Evolutionary conservation across 2,797 vertebrate species (phyloP), one percentile per base, ranked within the genome.

Genomic region (Perodicticus potto): DNA sequence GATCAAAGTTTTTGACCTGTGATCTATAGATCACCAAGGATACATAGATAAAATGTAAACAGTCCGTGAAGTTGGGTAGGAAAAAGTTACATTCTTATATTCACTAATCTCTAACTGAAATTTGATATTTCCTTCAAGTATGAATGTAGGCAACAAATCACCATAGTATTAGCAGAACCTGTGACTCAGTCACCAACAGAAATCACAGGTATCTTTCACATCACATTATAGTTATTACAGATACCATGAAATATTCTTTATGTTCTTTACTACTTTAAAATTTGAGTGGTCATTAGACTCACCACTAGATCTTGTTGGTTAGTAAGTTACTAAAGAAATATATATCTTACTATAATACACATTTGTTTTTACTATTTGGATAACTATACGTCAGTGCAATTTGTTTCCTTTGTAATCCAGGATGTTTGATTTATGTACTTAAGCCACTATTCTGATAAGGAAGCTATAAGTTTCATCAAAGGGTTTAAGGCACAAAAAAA

Each of bases 71-170:
- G n/a, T 89, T 91, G n/a, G 72, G 63, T 86, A 27, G 10, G 27
- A 29, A 92, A 95, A 95, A 91, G 84, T 59, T 69, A 77, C 8
- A 85, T 80, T 25, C 20, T 77, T 61, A 85, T 29, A 13, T 90
- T 94, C 23, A 96, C n/a, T 88, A 67, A 82, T 90, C 25, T 93
- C 16, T 94, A 94, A 63, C 17, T 92, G 27, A 96, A 95, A 90
- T 88, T 73, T 59, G 88, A 14, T 61, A 65, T 40, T 76, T 93
- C 40, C 57, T 76, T 94, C 57, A 67, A 90, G 85, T 85, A 59
- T 34, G 40, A 87, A 69, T 94, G 55, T 43, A 93, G 37, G n/a
- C 45, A 93, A 82, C 17, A 86, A 89, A 85, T 45, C 63, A 93
- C 55, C 93, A 76, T 37, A 89, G 20, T 49, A 63, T 78, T 73